Conservation (phyloP, 2,797 vertebrate genomes). For the Manis pentadactyla region DNA sequence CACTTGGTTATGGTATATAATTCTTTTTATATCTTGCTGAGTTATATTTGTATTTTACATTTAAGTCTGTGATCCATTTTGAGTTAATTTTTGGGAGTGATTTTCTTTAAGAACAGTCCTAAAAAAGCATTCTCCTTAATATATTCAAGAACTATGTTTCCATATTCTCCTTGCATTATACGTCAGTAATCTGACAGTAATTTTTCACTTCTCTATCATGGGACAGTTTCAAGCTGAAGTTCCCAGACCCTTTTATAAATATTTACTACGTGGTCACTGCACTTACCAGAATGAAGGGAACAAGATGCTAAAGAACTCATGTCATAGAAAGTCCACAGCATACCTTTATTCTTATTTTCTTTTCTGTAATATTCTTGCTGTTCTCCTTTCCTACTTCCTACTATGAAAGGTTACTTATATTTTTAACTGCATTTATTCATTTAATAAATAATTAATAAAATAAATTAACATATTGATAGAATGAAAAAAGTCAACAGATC, state of each 20-base stretch:
- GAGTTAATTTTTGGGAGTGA: not conserved
- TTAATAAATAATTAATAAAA: not conserved
- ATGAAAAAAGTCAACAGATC: not conserved
- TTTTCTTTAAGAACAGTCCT: not conserved
- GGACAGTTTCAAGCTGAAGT: not conserved
- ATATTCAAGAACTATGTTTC: not conserved
- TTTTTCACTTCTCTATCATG: constrained; percentile 40
- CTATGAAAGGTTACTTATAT: constrained; percentile 10
- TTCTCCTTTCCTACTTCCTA: not conserved
- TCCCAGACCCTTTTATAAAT: constrained; percentile 38
- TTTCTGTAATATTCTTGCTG: constrained; percentile 4
- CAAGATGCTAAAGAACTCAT: not conserved
- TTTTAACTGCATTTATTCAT: not conserved
- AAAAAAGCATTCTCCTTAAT: not conserved
- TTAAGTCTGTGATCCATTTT: constrained; percentile 3
- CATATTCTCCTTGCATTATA: constrained; percentile 1
- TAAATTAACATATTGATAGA: constrained; percentile 10
- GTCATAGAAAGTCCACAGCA: not conserved
- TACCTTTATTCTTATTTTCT: not conserved
- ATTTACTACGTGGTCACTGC: not conserved
- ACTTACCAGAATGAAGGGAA: constrained; percentile 12
- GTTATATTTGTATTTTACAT: constrained; percentile 8
- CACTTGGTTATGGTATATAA: not conserved
- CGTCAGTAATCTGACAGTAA: not conserved
- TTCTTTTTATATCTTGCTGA: constrained; percentile 6